Evolutionary conservation across 2,797 vertebrate genomes (phyloP).

Genomic region (Pangasius krempfi): DNA sequence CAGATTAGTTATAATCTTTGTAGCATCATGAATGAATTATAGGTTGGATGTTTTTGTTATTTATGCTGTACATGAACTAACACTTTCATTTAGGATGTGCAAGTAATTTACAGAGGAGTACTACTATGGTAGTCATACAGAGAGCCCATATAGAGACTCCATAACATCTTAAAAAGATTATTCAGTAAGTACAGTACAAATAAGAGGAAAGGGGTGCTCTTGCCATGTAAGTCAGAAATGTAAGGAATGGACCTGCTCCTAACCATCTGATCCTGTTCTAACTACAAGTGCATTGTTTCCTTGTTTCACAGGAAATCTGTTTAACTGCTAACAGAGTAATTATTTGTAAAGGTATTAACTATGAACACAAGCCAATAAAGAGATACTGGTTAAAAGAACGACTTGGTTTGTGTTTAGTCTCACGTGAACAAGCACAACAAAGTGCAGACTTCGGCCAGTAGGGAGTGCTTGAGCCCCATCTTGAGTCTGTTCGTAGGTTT

Average conservation of each 20-base stretch:
- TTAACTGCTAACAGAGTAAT: not conserved
- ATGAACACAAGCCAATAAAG: not conserved
- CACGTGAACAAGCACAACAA: not conserved
- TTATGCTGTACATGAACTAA: not conserved
- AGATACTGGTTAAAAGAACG: not conserved
- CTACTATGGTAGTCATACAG: not conserved
- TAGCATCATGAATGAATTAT: not conserved
- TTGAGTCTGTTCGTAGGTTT: not conserved
- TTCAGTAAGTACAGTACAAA: not conserved
- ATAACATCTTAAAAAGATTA: not conserved
- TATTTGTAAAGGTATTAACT: not conserved
- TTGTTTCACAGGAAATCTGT: not conserved
- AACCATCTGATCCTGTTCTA: not conserved
- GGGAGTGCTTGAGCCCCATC: constrained; percentile 23
- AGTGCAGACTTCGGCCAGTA: not conserved
- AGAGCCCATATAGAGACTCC: not conserved
- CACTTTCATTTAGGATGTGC: not conserved
- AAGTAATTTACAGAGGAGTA: not conserved
- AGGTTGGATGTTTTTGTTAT: not conserved
- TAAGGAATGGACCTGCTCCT: not conserved
- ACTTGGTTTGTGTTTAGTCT: not conserved
- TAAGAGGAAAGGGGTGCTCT: not conserved
- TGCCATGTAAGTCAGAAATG: not conserved
- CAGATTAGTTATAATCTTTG: not conserved
- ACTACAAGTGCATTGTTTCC: not conserved